Evolutionary conservation across 2,888 invertebrate genomes (phyloP).

Genomic region (Caenorhabditis sulstoni): DNA sequence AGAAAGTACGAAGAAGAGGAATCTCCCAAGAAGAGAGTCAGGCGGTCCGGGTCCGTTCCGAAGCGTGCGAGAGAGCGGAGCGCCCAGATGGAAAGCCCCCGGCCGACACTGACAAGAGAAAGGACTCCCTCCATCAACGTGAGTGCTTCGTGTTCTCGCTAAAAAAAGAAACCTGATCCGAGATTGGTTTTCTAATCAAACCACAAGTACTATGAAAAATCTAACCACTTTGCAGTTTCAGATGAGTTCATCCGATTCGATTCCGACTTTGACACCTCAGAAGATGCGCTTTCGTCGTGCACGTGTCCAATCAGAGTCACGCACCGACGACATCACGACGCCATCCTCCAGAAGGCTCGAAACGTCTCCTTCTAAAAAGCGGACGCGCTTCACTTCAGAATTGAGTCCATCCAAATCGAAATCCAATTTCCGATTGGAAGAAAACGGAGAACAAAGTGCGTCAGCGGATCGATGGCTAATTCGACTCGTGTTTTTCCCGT

Average conservation of each 20-base stretch:
- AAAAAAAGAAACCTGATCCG: too few species aligned
- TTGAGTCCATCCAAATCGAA: constrained; percentile 23
- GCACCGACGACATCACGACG: not conserved
- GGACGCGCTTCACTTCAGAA: constrained; percentile 10
- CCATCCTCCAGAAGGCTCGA: not conserved
- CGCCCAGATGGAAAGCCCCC: not conserved
- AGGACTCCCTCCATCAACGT: constrained; percentile 34
- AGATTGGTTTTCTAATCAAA: too few species aligned
- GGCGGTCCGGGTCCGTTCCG: constrained; percentile 11
- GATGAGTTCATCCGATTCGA: not conserved
- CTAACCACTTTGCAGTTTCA: not conserved
- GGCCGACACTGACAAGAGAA: constrained; percentile 21
- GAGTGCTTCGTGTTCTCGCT: not conserved
- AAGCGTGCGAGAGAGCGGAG: not conserved
- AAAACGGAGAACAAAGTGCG: not conserved
- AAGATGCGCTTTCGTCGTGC: constrained; percentile 13
- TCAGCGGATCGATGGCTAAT: constrained; percentile 7
- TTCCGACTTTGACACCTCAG: constrained; percentile 24
- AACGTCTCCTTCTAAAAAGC: constrained; percentile 27
- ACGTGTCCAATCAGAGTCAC: not conserved
- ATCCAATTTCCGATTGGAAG: not conserved
- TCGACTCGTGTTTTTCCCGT: constrained; percentile 3
- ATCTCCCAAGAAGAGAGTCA: constrained; percentile 9
- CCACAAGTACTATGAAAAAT: too few species aligned
- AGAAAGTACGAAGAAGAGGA: constrained; percentile 15